phyloP scores from a whole-genome alignment of 2,113 vertebrate genomes.

The Tonatia bakeri region DNA sequence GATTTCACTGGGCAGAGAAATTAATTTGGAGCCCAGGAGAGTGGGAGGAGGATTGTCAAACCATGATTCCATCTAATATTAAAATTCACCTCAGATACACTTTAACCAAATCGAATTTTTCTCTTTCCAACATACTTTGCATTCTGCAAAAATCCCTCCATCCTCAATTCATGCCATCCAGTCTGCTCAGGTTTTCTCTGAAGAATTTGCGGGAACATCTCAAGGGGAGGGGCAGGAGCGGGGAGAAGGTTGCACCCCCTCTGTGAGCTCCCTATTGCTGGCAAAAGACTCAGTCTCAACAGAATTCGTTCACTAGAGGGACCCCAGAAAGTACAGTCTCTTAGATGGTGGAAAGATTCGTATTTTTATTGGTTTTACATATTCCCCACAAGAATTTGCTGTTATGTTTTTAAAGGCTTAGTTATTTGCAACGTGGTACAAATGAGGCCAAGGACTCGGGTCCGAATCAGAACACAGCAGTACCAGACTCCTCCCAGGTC shows the following conservation, averaged over 20 bases:
- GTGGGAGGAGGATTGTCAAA: conserved; percentile 7
- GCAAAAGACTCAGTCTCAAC: background rate
- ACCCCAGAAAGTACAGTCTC: background rate
- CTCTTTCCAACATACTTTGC: conserved; percentile 39
- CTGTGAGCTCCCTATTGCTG: background rate
- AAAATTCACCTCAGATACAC: conserved; percentile 38
- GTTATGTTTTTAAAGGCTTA: background rate
- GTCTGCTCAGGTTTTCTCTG: background rate
- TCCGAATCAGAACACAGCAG: conserved; percentile 18
- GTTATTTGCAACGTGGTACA: conserved; percentile 15
- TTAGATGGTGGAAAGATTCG: background rate
- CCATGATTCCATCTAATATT: conserved; percentile 27
- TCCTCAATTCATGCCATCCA: conserved; percentile 9
- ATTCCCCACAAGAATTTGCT: conserved; percentile 4
- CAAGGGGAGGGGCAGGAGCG: background rate
- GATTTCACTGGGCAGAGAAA: conserved; percentile 60
- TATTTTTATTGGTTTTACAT: conserved; percentile 20
- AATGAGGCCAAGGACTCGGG: conserved; percentile 44
- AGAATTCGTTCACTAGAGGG: conserved; percentile 40
- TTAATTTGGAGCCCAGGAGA: conserved; percentile 59
- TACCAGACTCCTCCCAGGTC: background rate
- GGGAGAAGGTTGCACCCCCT: background rate
- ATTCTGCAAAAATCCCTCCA: conserved; percentile 44
- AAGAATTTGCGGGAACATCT: conserved; percentile 54
- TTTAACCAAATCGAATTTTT: conserved; percentile 33